Evolutionary conservation across 2,113 vertebrate species (phyloP), one percentile per base, ranked within the genome.

Genomic region (Sapajus apella): DNA sequence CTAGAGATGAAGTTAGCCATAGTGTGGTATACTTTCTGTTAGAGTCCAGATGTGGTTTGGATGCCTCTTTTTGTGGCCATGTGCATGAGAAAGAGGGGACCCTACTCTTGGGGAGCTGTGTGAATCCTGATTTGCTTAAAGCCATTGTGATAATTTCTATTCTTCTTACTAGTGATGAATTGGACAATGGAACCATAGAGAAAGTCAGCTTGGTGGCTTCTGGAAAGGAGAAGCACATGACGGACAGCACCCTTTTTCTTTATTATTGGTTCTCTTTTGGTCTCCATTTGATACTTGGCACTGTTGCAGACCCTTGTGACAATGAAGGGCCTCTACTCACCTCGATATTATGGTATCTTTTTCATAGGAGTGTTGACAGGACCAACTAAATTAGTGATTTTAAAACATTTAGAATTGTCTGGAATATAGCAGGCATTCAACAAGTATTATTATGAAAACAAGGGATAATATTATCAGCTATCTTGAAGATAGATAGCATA

Each of bases 341-440:
- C 13, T 73, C 7, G 43, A 0, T 37, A 45, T 30, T 87, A 50
- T 72, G 40, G 1, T 45, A 52, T 72, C 43, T 56, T 14, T 23
- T 66, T 58, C 23, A 64, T 20, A 76, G 12, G 20, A 75, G 8
- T 76, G 6, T 82, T 37, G 56, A 75, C 35, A 90, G 32, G 50
- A 85, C 7, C 72, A 43, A 55, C 12, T 84, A 77, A 95, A 21
- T 58, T 50, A 50, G 58, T 87, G 25, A n/a, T 95, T 94, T 5
- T 66, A 40, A 90, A 92, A 50, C 73, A 64, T 85, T 93, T 66
- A 94, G 85, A 92, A 52, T 56, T 58, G 13, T 70, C 81, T 85
- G n/a, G 35, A 88, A 81, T 20, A 66, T 52, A 58, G 87, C 9
- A 87, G 47, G 17, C 20, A 76, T 61, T 87, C 81, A 45, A 50